Base-by-base conservation (phyloP, 2,888 invertebrate species). In the Ommatoiulus sabulosus region DNA sequence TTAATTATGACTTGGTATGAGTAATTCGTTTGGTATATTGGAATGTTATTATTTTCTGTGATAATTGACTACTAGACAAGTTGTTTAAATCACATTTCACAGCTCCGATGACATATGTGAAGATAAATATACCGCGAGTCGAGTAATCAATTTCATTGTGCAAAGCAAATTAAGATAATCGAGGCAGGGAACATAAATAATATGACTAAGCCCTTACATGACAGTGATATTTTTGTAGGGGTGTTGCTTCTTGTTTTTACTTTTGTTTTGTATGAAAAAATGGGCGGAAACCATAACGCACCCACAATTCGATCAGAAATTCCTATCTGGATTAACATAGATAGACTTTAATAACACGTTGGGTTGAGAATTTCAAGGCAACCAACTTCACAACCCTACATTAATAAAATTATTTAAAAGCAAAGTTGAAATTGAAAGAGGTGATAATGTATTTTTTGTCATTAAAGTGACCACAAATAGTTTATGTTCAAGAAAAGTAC, bases 251-350 rank as follows among this genome's bases (percentile, higher is more conserved):
- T 80, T 80, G 72, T 80, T 6, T 35, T 80, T 35, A 35, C 24
- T n/a, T 80, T 52, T 80, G 2, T 35, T 80, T 72, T 24, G 6
- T 20, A 24, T 80, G 35, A 15, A 12, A 35, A 35, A 80, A 35
- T 35, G 35, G 80, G 80, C 12, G 80, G 24, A 80, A 35, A 80
- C 80, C 80, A 80, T 80, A 80, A 80, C 80, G 80, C 80, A 80
- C 80, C 80, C 35, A 35, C 12, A 80, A 10, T 80, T 8, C 15
- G 80, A 80, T 35, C 35, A 80, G 80, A 80, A 35, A 80, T 80
- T 80, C 80, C 80, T 35, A 80, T 35, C 80, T 35, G 35, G 3
- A 80, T 80, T 80, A 80, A 35, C 80, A 80, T 80, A 80, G 24
- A 80, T 80, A 72, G 20, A 20, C 35, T 35, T 10, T 72, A 24